Conservation (phyloP, 1,140 invertebrate species). For the Ctenoplectra terminalis region DNA sequence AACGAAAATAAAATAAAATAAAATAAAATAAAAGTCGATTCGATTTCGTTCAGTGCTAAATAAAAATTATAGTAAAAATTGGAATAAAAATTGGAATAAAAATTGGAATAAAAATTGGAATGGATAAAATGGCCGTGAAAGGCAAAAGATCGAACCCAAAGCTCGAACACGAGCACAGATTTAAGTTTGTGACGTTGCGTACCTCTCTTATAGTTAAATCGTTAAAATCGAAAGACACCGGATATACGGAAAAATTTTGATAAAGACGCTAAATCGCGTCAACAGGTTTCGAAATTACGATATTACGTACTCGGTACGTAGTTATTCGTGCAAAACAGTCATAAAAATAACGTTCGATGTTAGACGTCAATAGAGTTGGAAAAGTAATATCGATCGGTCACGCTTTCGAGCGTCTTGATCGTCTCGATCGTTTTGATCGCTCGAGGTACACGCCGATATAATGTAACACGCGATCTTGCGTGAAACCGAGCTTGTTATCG, state of each 20-base stretch:
- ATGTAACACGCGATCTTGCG: constrained; percentile 10
- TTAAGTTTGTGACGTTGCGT: no score
- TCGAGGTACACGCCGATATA: no score
- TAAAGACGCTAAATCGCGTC: constrained; percentile 14
- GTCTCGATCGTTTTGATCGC: constrained; percentile 33
- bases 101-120: no score
- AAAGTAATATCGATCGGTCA: constrained; percentile 31
- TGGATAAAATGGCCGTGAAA: no score
- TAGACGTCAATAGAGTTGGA: constrained; percentile 45
- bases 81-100: no score
- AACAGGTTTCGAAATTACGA: constrained; percentile 24
- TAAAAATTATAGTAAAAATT: no score
- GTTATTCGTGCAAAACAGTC: constrained; percentile 44
- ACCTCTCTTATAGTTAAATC: no score
- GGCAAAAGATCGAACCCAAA: no score
- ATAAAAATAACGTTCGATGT: constrained; percentile 61
- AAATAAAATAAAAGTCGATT: no score
- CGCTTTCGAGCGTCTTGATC: constrained; percentile 25
- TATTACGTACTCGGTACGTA: constrained; percentile 42
- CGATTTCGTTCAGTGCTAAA: no score
- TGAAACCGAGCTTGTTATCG: constrained; percentile 8
- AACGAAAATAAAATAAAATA: no score
- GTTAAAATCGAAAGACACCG: constrained; percentile 16
- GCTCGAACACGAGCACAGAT: no score
- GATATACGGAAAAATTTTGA: constrained; percentile 1